Conservation (phyloP, 2,797 vertebrate species). For the Danio aesculapii region DNA sequence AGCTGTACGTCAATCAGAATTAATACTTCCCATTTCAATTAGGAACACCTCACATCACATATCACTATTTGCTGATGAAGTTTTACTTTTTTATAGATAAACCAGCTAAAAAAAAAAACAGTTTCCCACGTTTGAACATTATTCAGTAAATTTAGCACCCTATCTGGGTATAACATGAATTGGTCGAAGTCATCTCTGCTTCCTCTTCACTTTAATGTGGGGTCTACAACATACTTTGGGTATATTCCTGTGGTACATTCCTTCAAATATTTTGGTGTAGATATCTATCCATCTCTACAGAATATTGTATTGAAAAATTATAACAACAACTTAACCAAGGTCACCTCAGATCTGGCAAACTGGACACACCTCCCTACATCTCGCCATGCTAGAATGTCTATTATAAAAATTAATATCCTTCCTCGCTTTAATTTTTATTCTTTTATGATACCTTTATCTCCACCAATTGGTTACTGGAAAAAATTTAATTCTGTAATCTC, state of each 20-base stretch:
- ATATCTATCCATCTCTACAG: slow-evolving; percentile 16
- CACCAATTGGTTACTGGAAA: slow-evolving; percentile 3
- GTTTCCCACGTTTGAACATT: slow-evolving; percentile 18
- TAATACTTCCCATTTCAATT: background rate
- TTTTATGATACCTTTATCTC: background rate
- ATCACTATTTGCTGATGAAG: slow-evolving; percentile 21
- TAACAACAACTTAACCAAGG: background rate
- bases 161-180: slow-evolving; percentile 31
- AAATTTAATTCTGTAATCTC: slow-evolving; percentile 10
- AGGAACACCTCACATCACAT: slow-evolving; percentile 11
- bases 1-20: too few species aligned
- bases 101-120: background rate
- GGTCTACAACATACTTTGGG: background rate
- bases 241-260: background rate
- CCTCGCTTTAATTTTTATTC: background rate
- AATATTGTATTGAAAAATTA: background rate
- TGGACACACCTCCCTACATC: slow-evolving; percentile 27
- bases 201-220: slow-evolving; percentile 2
- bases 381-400: slow-evolving; percentile 11
- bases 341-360: background rate
- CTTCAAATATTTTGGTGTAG: slow-evolving; percentile 38
- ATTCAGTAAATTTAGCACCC: slow-evolving; percentile 33
- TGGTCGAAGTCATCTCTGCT: slow-evolving; percentile 40
- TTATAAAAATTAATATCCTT: slow-evolving; percentile 38
- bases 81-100: slow-evolving; percentile 31